These are phyloP conservation scores for Porites evermanni DNA, from an alignment of 92 coral and sea anemone genomes.

Conservation along the genomic window DNA sequence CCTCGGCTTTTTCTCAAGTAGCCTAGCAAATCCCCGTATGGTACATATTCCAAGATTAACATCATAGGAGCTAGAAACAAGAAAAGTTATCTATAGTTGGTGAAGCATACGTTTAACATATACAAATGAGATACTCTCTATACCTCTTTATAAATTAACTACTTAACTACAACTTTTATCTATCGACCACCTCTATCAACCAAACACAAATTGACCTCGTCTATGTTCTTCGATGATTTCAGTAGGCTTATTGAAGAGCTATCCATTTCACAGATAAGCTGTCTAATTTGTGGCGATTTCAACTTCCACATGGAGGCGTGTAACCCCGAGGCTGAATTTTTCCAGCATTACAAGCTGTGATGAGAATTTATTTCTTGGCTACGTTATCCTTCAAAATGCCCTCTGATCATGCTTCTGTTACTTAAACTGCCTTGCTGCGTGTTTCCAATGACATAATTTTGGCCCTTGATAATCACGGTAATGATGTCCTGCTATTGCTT, in stretches of 20 bases:
- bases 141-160: too few species aligned
- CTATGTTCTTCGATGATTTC: slow-evolving; percentile 50
- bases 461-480: slow-evolving; percentile 23
- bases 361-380: too few species aligned
- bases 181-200: too few species aligned
- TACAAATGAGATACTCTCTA: too few species aligned
- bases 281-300: slow-evolving; percentile 40
- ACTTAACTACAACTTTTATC: too few species aligned
- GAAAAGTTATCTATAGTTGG: background rate
- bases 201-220: background rate
- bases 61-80: slow-evolving; percentile 41
- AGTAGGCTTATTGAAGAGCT: slow-evolving; percentile 10
- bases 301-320: slow-evolving; percentile 32
- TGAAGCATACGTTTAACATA: too few species aligned
- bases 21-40: slow-evolving; percentile 62
- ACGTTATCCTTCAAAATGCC: too few species aligned
- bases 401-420: too few species aligned
- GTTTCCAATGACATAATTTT: slow-evolving; percentile 1
- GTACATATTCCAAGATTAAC: slow-evolving; percentile 57
- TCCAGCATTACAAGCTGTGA: background rate
- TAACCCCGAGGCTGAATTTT: slow-evolving; percentile 30
- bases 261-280: slow-evolving; percentile 13
- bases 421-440: slow-evolving; percentile 16
- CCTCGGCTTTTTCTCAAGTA: slow-evolving; percentile 58
- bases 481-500: slow-evolving; percentile 17